Percentiles rank a stretch among this genome's conserved stretches.
Evolutionary conservation across 2,113 vertebrate genomes (phyloP).

Genomic region (Petrocephalus zakoni): DNA sequence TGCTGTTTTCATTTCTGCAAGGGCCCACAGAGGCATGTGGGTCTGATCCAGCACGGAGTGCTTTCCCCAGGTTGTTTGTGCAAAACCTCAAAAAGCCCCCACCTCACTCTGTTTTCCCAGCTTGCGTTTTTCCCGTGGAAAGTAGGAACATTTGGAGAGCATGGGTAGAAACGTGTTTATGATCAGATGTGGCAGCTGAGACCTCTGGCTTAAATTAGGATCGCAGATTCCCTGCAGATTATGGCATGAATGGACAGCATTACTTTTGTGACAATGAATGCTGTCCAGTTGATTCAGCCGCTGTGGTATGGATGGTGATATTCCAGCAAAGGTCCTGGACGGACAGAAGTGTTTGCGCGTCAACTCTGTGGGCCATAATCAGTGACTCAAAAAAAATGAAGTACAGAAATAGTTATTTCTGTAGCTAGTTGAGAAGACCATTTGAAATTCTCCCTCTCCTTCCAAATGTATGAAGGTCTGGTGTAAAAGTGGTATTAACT

Average conservation of each 20-base stretch:
- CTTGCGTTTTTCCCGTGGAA: neutral
- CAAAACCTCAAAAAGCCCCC: neutral
- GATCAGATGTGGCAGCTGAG: slow-evolving; percentile 8
- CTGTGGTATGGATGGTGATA: neutral
- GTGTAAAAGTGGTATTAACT: neutral
- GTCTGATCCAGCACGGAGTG: neutral
- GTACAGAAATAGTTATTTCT: neutral
- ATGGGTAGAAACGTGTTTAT: neutral
- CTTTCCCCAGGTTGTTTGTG: neutral
- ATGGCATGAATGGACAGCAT: neutral
- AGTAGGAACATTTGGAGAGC: neutral
- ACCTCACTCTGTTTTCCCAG: neutral
- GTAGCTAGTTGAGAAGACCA: neutral
- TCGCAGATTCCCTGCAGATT: neutral
- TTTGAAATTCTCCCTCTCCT: neutral
- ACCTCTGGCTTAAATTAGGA: neutral
- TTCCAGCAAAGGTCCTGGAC: neutral
- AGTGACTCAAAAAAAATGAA: neutral
- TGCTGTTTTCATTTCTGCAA: neutral
- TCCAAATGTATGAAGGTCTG: neutral
- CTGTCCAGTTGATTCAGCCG: neutral
- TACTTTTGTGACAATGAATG: neutral
- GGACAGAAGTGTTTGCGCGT: neutral
- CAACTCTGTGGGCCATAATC: neutral
- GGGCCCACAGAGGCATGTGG: neutral